phyloP scores from a whole-genome alignment of 2,113 vertebrate genomes.

The Lucifuga dentata region DNA sequence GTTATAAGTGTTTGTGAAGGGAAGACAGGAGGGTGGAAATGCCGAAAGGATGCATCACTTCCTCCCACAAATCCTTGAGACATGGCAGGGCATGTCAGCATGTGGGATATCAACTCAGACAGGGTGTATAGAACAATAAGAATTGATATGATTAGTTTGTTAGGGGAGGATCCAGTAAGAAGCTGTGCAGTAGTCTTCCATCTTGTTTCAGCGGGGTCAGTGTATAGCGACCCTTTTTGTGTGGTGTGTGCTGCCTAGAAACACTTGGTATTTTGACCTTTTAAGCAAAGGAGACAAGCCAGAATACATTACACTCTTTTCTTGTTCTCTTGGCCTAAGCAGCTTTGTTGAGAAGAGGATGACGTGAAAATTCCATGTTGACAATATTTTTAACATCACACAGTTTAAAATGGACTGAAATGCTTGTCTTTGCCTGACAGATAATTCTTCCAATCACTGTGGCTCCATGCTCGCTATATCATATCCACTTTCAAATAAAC shows the following conservation, averaged over 20 bases:
- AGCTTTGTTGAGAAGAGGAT: too few species aligned
- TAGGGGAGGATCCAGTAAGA: conserved; percentile 20
- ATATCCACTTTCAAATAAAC: too few species aligned
- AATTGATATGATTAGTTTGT: conserved; percentile 21
- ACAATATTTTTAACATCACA: too few species aligned
- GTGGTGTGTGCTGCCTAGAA: conserved; percentile 54
- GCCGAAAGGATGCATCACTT: conserved; percentile 75
- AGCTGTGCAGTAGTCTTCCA: background rate
- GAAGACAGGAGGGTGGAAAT: conserved; percentile 74
- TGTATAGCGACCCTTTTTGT: conserved; percentile 10
- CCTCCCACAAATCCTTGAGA: conserved; percentile 61
- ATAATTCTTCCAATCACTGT: too few species aligned
- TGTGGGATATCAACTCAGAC: conserved; percentile 52
- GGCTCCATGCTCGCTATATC: too few species aligned
- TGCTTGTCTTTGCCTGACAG: too few species aligned
- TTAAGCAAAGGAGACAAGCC: conserved; percentile 49
- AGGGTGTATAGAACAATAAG: conserved; percentile 41
- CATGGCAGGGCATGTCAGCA: conserved; percentile 52
- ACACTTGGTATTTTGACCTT: conserved; percentile 72
- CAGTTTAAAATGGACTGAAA: too few species aligned
- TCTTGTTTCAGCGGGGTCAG: conserved; percentile 32
- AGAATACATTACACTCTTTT: conserved; percentile 4
- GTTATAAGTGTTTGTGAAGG: conserved; percentile 2
- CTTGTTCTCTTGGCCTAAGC: background rate
- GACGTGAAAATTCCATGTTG: too few species aligned